Conservation (phyloP, 2,113 vertebrate species). For the Numida meleagris region DNA sequence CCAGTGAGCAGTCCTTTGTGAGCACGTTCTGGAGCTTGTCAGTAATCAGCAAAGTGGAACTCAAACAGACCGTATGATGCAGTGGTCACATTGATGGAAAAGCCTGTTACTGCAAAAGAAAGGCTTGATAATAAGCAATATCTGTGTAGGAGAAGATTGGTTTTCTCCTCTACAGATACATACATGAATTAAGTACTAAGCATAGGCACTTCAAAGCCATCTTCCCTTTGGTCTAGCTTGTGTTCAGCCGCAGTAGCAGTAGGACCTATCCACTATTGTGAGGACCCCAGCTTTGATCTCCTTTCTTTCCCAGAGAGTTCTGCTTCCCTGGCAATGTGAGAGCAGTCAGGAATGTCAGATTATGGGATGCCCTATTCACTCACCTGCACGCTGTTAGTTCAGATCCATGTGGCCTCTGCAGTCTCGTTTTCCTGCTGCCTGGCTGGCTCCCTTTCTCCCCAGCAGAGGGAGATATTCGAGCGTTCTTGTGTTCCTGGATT, state of each 20-base stretch:
- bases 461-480: constrained; percentile 1
- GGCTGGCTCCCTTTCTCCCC: neutral
- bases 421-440: neutral
- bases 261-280: fast-evolving
- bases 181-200: neutral
- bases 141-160: fast-evolving
- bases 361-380: fast-evolving
- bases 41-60: neutral
- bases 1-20: neutral
- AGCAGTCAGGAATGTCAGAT: neutral
- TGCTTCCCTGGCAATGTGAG: neutral
- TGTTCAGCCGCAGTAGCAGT: neutral
- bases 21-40: neutral
- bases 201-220: neutral
- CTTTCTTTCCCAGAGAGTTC: neutral
- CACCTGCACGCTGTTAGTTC: neutral
- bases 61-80: neutral
- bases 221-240: neutral
- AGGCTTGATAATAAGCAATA: neutral
- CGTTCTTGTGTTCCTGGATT: neutral
- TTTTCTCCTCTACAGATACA: neutral
- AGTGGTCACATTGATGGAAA: neutral
- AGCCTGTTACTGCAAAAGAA: neutral
- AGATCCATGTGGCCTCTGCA: neutral
- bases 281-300: neutral